A percentile compares a stretch with the other conserved stretches of the same genome.
phyloP scores from a whole-genome alignment of 2,797 vertebrate genomes.

The Apogon talboti region DNA sequence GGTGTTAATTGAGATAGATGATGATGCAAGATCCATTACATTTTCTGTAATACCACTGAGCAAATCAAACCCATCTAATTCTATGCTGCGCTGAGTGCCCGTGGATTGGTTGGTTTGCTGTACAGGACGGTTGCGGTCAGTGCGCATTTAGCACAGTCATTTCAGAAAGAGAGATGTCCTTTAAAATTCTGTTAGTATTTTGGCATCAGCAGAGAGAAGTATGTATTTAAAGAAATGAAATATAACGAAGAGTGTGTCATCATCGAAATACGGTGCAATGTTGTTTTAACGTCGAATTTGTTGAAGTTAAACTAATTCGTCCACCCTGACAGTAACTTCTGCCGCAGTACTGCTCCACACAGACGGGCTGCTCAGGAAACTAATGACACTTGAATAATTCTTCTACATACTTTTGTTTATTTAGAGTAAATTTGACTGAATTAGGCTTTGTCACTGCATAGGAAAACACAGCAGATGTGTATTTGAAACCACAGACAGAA shows the following conservation, averaged over 20 bases:
- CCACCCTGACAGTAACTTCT: constrained; percentile 19
- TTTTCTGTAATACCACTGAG: constrained; percentile 67
- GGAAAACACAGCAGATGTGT: too few relatives aligned
- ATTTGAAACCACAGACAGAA: not conserved
- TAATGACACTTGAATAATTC: not conserved
- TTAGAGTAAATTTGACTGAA: too few relatives aligned
- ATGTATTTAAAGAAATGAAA: constrained; percentile 47
- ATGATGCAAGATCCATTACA: constrained; percentile 71
- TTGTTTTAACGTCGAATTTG: constrained; percentile 33
- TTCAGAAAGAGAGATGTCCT: constrained; percentile 41
- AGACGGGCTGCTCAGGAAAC: constrained; percentile 1
- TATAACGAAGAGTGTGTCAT: constrained; percentile 40
- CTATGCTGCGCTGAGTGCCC: constrained; percentile 42
- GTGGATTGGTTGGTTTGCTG: constrained; percentile 37
- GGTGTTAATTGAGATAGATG: constrained; percentile 78
- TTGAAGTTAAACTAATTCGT: constrained; percentile 20
- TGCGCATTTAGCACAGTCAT: constrained; percentile 44
- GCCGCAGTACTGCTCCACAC: constrained; percentile 5
- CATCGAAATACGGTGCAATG: constrained; percentile 40
- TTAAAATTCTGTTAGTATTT: constrained; percentile 30
- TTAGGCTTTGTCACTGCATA: too few relatives aligned
- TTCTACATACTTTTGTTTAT: not conserved
- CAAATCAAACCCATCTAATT: constrained; percentile 66
- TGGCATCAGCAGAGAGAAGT: constrained; percentile 26
- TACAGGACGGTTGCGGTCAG: constrained; percentile 42